Evolutionary conservation across 1,140 invertebrate genomes (phyloP), one percentile per base, ranked within the genome.

Genomic region (Ganaspis sp.): DNA sequence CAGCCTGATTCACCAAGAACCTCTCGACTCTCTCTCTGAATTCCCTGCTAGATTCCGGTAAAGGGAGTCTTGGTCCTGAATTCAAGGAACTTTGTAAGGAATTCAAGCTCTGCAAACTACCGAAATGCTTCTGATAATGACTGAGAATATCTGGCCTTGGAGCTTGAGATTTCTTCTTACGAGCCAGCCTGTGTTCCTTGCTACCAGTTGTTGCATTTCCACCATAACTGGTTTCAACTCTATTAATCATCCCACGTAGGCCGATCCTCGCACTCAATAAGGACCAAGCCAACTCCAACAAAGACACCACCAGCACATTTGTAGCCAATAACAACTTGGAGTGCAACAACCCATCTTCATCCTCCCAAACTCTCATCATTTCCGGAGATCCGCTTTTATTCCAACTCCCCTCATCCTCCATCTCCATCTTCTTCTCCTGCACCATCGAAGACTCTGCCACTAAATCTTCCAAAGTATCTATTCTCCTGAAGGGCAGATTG

Each of bases 221-320:
- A 15, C 9, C 19, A 29, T 78, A 73, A 19, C 54, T 74, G 0
- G 38, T 75, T 15, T 94, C 93, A 94, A 93, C 9, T 58, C 88
- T 86, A 77, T 92, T 94, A 29, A 85, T 92, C 93, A 94, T 94
- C 8, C 94, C 94, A 38, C 90, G 92, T 77, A 93, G 93, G 4
- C 92, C 92, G 29, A 94, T 92, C 81, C 90, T 93, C 0, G 92
- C 85, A 34, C 93, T 93, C 9, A 94, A 81, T 19, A 93, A 83
- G 0, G 93, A 94, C 93, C 93, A 94, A 2, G 93, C 79, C 0
- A 92, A 75, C 79, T 94, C 93, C 9, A 94, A 64, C n/a, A 93
- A 85, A 5, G 93, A 92, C 0, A 93, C 92, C 9, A 94, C 92
- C 12, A 94, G 79, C 49, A 94, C 92, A 83, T 95, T 94, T 21